Evolutionary conservation across 2,113 vertebrate genomes (phyloP), one percentile per base, ranked within the genome.

Genomic region (Himantopus leucocephalus): DNA sequence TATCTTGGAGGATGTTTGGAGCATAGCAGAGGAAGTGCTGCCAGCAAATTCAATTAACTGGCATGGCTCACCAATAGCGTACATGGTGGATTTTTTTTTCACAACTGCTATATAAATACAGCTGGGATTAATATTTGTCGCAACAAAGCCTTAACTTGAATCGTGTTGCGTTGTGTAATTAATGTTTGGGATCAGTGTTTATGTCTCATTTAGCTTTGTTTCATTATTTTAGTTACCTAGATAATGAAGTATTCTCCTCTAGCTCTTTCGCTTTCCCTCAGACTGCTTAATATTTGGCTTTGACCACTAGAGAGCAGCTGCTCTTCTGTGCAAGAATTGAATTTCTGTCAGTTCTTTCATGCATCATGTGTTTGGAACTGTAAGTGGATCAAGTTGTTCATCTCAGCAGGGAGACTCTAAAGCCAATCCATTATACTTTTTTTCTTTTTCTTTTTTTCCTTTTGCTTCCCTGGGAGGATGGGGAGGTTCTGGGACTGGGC

Each of bases 21-120:
- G 97, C 82, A 6, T 96, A 96, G 94, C 96, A 95, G 97, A 97
- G 97, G 98, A 98, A 98, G 93, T 97, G 97, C 97, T 98, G 98
- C 98, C 98, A 98, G 98, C 97, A 84, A 97, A 98, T 98, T 98
- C 98, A 98, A 98, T 98, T 98, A 98, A 97, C 97, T 97, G 97
- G 97, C 97, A 98, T 94, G 96, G 96, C 98, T 98, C 97, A 96
- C 97, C 97, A 97, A 96, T 94, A 97, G 89, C 89, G 14, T 97
- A 93, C 96, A 88, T 41, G 93, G 87, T 82, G 91, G 94, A 92
- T 90, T 97, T 97, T 59, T 97, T 97, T 97, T 97, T 97, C 96
- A 97, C 97, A 98, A 98, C 96, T 98, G 95, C 97, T 97, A 91
- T 95, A 97, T 98, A 98, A 98, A 98, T 98, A 98, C 98, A 98